Percentiles rank a stretch among this genome's conserved stretches.
These are phyloP conservation scores for Agelas oroides DNA, from an alignment of 37 sponge, comb jelly and placozoan genomes.

Conservation along the genomic window DNA sequence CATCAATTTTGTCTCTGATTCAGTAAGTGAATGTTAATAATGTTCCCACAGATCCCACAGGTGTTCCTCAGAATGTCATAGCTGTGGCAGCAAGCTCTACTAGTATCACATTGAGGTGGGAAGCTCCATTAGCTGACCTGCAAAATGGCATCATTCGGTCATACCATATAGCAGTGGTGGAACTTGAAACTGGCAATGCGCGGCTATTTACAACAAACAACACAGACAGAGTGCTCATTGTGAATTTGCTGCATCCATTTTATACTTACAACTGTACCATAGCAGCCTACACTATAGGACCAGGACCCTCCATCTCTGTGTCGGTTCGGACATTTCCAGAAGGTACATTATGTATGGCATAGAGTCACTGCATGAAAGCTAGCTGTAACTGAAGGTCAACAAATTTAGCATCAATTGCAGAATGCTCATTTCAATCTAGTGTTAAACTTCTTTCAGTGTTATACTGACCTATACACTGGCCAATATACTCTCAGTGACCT, in stretches of 20 bases:
- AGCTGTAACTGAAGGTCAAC: no score
- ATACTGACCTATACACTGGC: no score
- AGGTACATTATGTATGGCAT: no score
- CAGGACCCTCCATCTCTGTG: neutral
- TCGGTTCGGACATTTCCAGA: no score
- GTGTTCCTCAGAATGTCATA: neutral
- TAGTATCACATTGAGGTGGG: neutral
- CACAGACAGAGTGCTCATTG: neutral
- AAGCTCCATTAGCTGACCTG: neutral
- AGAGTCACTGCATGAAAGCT: no score
- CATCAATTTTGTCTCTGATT: no score
- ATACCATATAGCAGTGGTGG: slow-evolving; percentile 1
- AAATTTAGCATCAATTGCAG: no score
- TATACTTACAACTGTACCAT: slow-evolving; percentile 23
- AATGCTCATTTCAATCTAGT: no score
- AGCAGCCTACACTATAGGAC: slow-evolving; percentile 22
- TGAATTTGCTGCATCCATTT: slow-evolving; percentile 4
- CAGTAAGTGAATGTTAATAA: neutral
- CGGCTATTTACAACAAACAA: neutral
- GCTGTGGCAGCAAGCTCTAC: neutral
- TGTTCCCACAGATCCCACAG: slow-evolving; percentile 16
- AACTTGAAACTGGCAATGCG: neutral
- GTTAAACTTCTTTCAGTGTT: no score
- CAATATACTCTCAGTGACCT: no score
- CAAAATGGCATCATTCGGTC: slow-evolving; percentile 44